These are phyloP conservation scores for Cetoscarus ocellatus DNA, from an alignment of 2,797 vertebrate genomes.

Conservation along the genomic window DNA sequence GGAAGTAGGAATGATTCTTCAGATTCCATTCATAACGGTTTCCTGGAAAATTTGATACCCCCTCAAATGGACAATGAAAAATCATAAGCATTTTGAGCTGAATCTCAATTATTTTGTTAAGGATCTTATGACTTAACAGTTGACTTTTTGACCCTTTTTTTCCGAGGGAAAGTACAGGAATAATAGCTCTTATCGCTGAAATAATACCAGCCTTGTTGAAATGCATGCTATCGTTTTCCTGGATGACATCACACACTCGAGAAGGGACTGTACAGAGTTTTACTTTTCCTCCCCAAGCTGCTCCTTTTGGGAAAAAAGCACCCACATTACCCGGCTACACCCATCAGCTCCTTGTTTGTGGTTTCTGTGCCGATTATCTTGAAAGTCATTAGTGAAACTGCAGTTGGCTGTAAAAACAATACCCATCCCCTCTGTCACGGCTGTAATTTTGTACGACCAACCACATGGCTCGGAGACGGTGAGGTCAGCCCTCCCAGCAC, in stretches of 20 bases:
- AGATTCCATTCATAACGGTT: slow-evolving; percentile 23
- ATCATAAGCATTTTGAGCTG: neutral
- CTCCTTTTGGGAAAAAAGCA: slow-evolving; percentile 26
- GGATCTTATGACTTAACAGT: slow-evolving; percentile 7
- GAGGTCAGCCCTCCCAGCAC: slow-evolving; percentile 78
- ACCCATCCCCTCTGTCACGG: slow-evolving; percentile 54
- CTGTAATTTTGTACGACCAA: slow-evolving; percentile 64
- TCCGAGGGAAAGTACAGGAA: slow-evolving; percentile 43
- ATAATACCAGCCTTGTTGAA: slow-evolving; percentile 44
- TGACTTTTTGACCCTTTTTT: slow-evolving; percentile 7
- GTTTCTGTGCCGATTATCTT: slow-evolving; percentile 46
- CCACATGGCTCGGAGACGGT: slow-evolving; percentile 73
- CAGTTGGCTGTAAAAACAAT: slow-evolving; percentile 60
- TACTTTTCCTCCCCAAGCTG: slow-evolving; percentile 25
- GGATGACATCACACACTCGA: slow-evolving; percentile 49
- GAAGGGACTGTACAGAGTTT: slow-evolving; percentile 29
- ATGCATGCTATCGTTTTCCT: slow-evolving; percentile 45
- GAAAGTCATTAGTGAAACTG: slow-evolving; percentile 44
- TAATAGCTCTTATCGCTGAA: slow-evolving; percentile 51
- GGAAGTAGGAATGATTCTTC: slow-evolving; percentile 35
- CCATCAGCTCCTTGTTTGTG: slow-evolving; percentile 23
- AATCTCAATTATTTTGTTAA: too few relatives aligned
- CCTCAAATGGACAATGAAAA: neutral
- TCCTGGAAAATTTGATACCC: slow-evolving; percentile 13
- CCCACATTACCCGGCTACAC: neutral